Percentiles rank a stretch among this genome's conserved stretches.
Conservation (phyloP, 1,140 invertebrate species). For the Ruditapes philippinarum region DNA sequence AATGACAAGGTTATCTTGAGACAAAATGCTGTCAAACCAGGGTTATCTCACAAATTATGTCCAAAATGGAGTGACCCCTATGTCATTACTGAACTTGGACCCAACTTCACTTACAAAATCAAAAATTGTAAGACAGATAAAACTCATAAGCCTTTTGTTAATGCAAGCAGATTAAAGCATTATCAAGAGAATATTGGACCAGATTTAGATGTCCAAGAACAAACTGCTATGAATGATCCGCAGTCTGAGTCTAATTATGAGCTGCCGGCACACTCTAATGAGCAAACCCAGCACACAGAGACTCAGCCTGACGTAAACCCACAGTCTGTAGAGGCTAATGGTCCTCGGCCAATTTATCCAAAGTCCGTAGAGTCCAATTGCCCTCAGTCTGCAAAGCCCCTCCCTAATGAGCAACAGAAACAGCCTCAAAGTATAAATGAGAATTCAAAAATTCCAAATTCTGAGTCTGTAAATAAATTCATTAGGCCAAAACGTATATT, state of each 20-base stretch:
- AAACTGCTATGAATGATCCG: not conserved
- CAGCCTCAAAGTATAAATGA: too few species aligned
- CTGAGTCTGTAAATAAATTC: not conserved
- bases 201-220: not conserved
- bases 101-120: slow-evolving; percentile 41
- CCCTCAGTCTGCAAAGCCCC: not conserved
- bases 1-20: slow-evolving; percentile 31
- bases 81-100: slow-evolving; percentile 4
- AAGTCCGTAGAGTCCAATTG: not conserved
- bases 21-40: not conserved
- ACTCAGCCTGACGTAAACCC: not conserved
- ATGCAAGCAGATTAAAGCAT: not conserved
- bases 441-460: too few species aligned
- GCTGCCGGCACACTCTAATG: not conserved
- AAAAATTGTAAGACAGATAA: slow-evolving; percentile 10
- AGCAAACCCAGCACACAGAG: not conserved
- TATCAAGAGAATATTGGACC: not conserved
- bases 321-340: slow-evolving; percentile 19
- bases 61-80: slow-evolving; percentile 48
- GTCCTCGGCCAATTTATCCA: not conserved
- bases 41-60: slow-evolving; percentile 10
- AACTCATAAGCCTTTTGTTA: not conserved
- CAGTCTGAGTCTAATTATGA: not conserved
- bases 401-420: not conserved
- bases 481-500: not conserved